Conservation (phyloP, 2,797 vertebrate genomes). For the Labroides dimidiatus region DNA sequence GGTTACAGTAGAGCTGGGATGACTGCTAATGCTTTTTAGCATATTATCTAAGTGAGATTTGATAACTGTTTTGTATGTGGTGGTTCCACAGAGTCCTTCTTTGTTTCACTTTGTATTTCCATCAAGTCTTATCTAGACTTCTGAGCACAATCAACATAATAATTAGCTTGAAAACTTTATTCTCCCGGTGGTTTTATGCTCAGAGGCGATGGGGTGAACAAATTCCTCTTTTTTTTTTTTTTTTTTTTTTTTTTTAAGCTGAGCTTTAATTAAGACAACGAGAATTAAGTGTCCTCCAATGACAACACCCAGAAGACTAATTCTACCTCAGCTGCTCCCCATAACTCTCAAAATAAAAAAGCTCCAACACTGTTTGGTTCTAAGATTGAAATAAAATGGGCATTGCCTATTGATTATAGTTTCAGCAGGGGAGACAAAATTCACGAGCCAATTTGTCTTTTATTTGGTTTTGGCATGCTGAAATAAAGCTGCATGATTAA, state of each 20-base stretch:
- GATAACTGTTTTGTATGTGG: not conserved
- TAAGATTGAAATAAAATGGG: slow-evolving; percentile 41
- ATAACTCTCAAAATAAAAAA: slow-evolving; percentile 46
- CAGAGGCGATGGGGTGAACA: slow-evolving; percentile 52
- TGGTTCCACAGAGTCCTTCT: slow-evolving; percentile 28
- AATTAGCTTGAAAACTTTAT: slow-evolving; percentile 67
- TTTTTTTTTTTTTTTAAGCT: slow-evolving; percentile 58
- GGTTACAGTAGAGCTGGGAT: not conserved
- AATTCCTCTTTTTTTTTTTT: slow-evolving; percentile 50
- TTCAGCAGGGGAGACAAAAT: slow-evolving; percentile 16
- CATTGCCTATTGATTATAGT: slow-evolving; percentile 42
- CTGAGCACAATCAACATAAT: slow-evolving; percentile 66
- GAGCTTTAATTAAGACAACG: slow-evolving; percentile 79
- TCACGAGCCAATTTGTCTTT: slow-evolving; percentile 32
- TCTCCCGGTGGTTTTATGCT: slow-evolving; percentile 44
- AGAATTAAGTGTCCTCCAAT: slow-evolving; percentile 69
- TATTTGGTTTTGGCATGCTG: slow-evolving; percentile 4
- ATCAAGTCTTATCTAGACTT: slow-evolving; percentile 46
- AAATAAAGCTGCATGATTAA: slow-evolving; percentile 5
- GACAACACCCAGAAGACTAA: slow-evolving; percentile 60
- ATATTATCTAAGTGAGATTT: slow-evolving; percentile 2
- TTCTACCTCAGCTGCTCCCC: slow-evolving; percentile 59
- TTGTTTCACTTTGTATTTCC: slow-evolving; percentile 51
- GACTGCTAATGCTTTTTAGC: not conserved
- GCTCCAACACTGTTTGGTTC: slow-evolving; percentile 38